A percentile compares a stretch with the other conserved stretches of the same genome.
Conservation (phyloP, 2,797 vertebrate species). For the Hoplostethus atlanticus region DNA sequence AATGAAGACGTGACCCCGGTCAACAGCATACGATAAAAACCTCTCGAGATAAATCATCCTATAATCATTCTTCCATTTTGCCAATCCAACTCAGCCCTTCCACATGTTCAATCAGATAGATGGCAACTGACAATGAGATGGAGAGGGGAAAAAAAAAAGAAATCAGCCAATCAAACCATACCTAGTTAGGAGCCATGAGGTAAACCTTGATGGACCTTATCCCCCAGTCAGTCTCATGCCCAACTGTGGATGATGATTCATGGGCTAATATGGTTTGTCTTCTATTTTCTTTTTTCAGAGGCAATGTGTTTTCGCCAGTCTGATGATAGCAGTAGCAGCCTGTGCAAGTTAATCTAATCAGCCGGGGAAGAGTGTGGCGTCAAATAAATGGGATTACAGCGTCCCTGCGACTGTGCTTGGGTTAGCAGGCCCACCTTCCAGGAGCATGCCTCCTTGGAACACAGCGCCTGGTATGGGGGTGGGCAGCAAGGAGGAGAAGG, state of each 20-base stretch:
- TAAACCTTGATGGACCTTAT: neutral
- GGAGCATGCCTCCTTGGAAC: neutral
- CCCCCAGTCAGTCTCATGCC: constrained; percentile 23
- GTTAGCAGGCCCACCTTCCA: constrained; percentile 3
- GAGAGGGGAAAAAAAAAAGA: neutral
- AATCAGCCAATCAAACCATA: constrained; percentile 53
- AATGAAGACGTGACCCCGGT: constrained; percentile 45
- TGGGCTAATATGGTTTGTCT: constrained; percentile 48
- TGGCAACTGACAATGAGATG: constrained; percentile 53
- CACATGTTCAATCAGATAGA: constrained; percentile 53
- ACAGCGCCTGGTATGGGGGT: neutral
- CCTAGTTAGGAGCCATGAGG: constrained; percentile 1
- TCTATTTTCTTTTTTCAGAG: constrained; percentile 28
- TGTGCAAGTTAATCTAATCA: constrained; percentile 53
- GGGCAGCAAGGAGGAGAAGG: neutral
- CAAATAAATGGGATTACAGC: constrained; percentile 56
- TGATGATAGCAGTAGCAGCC: constrained; percentile 16
- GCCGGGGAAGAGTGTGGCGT: constrained; percentile 7
- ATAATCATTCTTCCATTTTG: constrained; percentile 53
- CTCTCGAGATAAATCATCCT: constrained; percentile 46
- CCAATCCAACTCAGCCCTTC: constrained; percentile 51
- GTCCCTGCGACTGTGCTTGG: constrained; percentile 1
- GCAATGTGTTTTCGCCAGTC: constrained; percentile 23
- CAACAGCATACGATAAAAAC: constrained; percentile 5
- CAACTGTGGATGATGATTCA: constrained; percentile 45